Evolutionary conservation across 2,797 vertebrate genomes (phyloP), one percentile per base, ranked within the genome.

Genomic region (Diplodus puntazzo): DNA sequence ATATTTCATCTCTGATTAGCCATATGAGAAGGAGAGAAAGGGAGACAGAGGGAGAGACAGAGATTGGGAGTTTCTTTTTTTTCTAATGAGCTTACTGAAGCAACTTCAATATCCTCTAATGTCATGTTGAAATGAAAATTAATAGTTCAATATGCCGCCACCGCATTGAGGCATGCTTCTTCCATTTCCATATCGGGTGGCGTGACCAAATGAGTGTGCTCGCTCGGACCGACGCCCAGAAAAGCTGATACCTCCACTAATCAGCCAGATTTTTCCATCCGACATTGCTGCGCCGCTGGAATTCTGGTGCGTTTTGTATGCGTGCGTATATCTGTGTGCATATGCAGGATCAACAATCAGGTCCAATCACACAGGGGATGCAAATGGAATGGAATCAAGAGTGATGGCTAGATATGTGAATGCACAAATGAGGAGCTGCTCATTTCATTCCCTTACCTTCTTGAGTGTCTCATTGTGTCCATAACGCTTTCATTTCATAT

Each of bases 71-170:
- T 90, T 80, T 68, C 77, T 76, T 80, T 84, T 87, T 76, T 67
- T 72, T 6, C 75, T 92, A 94, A 94, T 92, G 90, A 95, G 94
- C 90, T 90, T 91, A 91, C 91, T 89, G 87, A 94, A 94, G 92
- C 92, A 94, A 94, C 93, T 94, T 94, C 93, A 92, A 94, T 94
- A 94, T 95, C 92, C 93, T 93, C 85, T 90, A 91, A 94, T 94
- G 94, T 95, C 95, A 95, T 93, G 93, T 92, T 93, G 93, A 95
- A 95, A 95, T 95, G 94, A 96, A 95, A 95, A 95, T 92, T 90
- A 95, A 94, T 95, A 94, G 94, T 92, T 94, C 93, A 95, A 92
- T 94, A 92, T 83, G 79, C 88, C 50, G 80, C 82, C 84, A 84
- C 89, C 74, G 81, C 88, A 89, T 55, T 82, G 85, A 92, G 86